Evolutionary conservation across 2,113 vertebrate genomes (phyloP).

Genomic region (Antechinus stuartii): DNA sequence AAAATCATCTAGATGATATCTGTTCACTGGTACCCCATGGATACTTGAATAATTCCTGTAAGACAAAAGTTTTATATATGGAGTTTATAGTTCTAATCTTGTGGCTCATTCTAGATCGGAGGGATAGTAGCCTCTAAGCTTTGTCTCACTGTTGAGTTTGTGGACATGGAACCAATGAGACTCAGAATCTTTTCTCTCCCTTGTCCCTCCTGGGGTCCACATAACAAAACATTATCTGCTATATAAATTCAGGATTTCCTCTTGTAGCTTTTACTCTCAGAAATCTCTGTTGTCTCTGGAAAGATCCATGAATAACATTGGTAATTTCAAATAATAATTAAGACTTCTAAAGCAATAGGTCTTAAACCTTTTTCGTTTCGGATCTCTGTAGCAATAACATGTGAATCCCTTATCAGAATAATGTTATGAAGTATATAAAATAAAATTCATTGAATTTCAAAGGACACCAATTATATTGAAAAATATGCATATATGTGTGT

Average conservation of each 20-base stretch:
- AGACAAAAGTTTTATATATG: neutral
- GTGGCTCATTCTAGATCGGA: neutral
- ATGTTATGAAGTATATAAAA: neutral
- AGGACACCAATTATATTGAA: neutral
- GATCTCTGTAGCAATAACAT: neutral
- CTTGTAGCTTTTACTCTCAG: neutral
- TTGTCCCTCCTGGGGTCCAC: neutral
- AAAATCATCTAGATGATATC: constrained; percentile 24
- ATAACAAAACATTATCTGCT: neutral
- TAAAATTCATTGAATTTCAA: neutral
- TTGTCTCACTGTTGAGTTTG: neutral
- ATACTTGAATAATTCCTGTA: neutral
- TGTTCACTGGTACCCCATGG: neutral
- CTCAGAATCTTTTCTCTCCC: neutral
- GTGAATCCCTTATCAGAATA: neutral
- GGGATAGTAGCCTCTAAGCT: neutral
- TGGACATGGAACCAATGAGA: neutral
- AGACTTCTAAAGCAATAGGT: neutral
- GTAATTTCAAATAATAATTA: neutral
- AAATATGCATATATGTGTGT: neutral
- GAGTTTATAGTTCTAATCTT: neutral
- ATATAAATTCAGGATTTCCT: neutral
- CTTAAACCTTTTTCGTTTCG: neutral
- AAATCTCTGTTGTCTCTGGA: neutral
- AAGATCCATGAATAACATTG: neutral